Evolutionary conservation across 1,140 invertebrate species (phyloP), one percentile per base, ranked within the genome.

Genomic region (Mactra quadrangularis): DNA sequence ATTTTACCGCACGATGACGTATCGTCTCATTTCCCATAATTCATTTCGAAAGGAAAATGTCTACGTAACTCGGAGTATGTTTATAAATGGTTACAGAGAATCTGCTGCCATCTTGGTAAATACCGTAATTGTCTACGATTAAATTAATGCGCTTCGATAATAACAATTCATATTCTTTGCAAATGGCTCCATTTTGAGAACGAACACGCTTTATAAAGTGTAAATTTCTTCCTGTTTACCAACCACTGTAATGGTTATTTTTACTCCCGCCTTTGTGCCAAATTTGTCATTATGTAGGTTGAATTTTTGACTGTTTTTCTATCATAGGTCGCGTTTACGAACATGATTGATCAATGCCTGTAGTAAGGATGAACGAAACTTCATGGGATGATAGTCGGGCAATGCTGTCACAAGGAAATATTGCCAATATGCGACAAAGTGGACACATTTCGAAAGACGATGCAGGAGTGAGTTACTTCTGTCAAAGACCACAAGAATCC

Each of bases 381-480:
- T 90, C 89, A 66, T 92, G 90, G 90, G 87, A 92, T 83, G 87
- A 87, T 78, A 88, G 84, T 68, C 85, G 87, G 77, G 85, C 81
- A 68, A 90, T 90, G 87, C 77, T 92, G 87, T 82, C 85, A 83
- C 88, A 89, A 66, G 87, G 85, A 78, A 85, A 75, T 84, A 84
- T 71, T 41, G 76, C 62, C 29, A 62, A 66, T 50, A 83, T 74
- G 72, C 55, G 85, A 38, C 85, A 74, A 55, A 84, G 89, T 55
- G 82, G 76, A 29, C 59, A 84, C 50, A 62, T 79, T 79, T 92
- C 95, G 83, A 96, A 97, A 93, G 97, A 97, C 92, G 97, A 97
- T 94, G 96, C 96, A 71, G 96, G 96, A 91, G 96, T 97, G 83
- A 96, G 96, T 87, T 97, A 97, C 92, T 96, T 97, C 76, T 97